phyloP scores from a whole-genome alignment of 2,113 vertebrate genomes.

The Cavia aperea region DNA sequence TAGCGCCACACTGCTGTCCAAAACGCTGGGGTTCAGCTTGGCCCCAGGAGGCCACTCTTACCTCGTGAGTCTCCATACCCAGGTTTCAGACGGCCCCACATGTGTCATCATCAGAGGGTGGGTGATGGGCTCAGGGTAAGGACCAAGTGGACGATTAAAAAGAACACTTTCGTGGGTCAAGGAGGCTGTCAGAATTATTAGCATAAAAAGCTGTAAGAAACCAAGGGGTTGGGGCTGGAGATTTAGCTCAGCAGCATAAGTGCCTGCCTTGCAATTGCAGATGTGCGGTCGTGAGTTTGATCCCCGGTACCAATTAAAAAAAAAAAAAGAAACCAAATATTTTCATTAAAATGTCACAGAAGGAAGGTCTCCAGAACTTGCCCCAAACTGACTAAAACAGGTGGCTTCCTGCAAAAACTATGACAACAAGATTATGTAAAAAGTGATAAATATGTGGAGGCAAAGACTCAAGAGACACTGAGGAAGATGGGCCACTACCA shows the following conservation, averaged over 20 bases:
- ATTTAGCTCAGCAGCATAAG: too few relatives aligned
- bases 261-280: too few relatives aligned
- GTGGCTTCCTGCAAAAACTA: not conserved
- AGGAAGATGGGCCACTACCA: not conserved
- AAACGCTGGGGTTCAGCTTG: too few relatives aligned
- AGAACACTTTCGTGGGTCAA: not conserved
- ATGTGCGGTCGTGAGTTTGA: too few relatives aligned
- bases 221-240: not conserved
- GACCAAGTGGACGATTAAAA: not conserved
- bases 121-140: not conserved
- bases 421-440: not conserved
- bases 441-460: not conserved
- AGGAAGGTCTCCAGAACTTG: too few relatives aligned
- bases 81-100: not conserved
- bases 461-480: not conserved
- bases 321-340: too few relatives aligned
- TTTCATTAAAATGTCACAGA: not conserved
- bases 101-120: not conserved
- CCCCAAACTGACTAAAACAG: too few relatives aligned
- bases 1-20: too few relatives aligned
- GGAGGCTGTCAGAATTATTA: not conserved
- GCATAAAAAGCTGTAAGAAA: not conserved
- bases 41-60: not conserved
- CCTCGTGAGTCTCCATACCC: not conserved
- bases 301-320: too few relatives aligned